Evolutionary conservation across 1,140 invertebrate genomes (phyloP).

Genomic region (Watersipora subatra): DNA sequence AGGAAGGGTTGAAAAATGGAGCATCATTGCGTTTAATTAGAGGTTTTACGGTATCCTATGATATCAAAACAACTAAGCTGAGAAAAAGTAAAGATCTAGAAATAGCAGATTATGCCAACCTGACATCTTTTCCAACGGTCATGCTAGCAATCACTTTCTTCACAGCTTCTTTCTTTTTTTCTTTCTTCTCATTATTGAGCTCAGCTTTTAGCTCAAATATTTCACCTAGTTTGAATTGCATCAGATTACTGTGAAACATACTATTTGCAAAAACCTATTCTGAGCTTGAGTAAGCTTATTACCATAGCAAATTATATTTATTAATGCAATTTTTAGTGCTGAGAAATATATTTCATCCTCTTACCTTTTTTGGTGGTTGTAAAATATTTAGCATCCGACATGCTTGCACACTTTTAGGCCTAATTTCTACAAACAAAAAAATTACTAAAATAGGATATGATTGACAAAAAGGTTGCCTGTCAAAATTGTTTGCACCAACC

Average conservation of each 20-base stretch:
- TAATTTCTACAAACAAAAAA: too few relatives aligned
- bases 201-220: constrained; percentile 80
- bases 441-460: too few relatives aligned
- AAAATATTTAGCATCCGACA: constrained; percentile 3
- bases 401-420: too few relatives aligned
- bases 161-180: constrained; percentile 98
- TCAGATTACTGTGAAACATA: not conserved
- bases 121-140: constrained; percentile 81
- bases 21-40: constrained; percentile 59
- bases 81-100: too few relatives aligned
- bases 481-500: too few relatives aligned
- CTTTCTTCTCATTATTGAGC: constrained; percentile 98
- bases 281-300: not conserved
- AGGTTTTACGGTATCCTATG: too few relatives aligned
- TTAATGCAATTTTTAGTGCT: not conserved
- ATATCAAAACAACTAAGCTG: too few relatives aligned
- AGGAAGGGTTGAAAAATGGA: too few relatives aligned
- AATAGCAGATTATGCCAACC: too few relatives aligned
- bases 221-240: constrained; percentile 26
- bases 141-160: constrained; percentile 99
- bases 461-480: too few relatives aligned
- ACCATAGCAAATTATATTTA: not conserved
- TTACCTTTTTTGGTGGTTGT: constrained; percentile 4
- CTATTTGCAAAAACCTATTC: not conserved
- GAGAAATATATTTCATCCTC: not conserved